Percentiles rank a stretch among this genome's conserved stretches.
Evolutionary conservation across 2,888 invertebrate species (phyloP).

Genomic region (Aspidiotus rigidus): DNA sequence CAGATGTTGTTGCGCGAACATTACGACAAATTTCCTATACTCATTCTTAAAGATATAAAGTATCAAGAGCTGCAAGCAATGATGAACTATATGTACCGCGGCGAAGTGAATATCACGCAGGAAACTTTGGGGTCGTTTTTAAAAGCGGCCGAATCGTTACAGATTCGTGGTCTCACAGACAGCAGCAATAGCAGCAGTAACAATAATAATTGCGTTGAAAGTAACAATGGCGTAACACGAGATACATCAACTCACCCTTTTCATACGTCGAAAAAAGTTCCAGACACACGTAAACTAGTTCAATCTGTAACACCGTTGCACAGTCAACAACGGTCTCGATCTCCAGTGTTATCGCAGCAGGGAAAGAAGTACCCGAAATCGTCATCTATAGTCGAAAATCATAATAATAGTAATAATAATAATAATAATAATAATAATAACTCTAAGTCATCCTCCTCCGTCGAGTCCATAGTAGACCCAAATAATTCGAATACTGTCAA

Average conservation of each 20-base stretch:
- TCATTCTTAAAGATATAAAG: constrained; percentile 85
- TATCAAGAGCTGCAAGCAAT: constrained; percentile 82
- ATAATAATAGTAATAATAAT: constrained; percentile 18
- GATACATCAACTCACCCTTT: constrained; percentile 8
- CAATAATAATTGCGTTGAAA: constrained; percentile 32
- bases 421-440: constrained; percentile 1
- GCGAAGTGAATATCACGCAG: constrained; percentile 87
- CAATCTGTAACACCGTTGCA: constrained; percentile 11
- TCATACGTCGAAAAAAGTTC: constrained; percentile 19
- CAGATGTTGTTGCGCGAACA: constrained; percentile 79
- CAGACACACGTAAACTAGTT: constrained; percentile 28
- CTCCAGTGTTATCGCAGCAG: constrained; percentile 24
- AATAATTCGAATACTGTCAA: constrained; percentile 34
- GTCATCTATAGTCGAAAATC: constrained; percentile 31
- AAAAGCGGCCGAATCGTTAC: constrained; percentile 82
- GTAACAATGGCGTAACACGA: constrained; percentile 29
- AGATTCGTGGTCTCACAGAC: constrained; percentile 83
- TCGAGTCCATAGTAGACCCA: constrained; percentile 13
- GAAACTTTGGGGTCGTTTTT: constrained; percentile 79
- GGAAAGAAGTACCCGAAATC: constrained; percentile 35
- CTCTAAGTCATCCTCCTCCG: constrained; percentile 18
- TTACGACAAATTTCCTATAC: constrained; percentile 84
- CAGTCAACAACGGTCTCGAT: constrained; percentile 29
- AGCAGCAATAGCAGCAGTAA: constrained; percentile 38
- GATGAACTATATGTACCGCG: constrained; percentile 91